Conservation (phyloP, 1,140 invertebrate species). For the Papilio polytes region DNA sequence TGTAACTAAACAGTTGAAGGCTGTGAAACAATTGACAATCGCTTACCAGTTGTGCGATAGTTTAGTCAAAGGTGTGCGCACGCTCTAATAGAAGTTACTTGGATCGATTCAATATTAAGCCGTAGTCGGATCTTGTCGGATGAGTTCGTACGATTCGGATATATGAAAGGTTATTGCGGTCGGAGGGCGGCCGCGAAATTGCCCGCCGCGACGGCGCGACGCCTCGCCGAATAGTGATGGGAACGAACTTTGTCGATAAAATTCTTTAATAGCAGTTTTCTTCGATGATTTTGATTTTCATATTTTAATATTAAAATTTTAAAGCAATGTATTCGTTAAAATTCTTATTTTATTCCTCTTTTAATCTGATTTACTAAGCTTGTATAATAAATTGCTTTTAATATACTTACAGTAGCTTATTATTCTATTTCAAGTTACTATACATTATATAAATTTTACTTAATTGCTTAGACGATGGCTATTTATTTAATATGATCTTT, state of each 20-base stretch:
- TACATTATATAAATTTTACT: too few species aligned
- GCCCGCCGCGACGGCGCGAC: slow-evolving; percentile 1
- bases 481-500: too few species aligned
- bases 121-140: neutral
- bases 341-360: too few species aligned
- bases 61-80: too few species aligned
- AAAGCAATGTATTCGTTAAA: neutral
- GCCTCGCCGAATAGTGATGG: slow-evolving; percentile 14
- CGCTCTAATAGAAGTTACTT: neutral
- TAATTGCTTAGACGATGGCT: neutral
- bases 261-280: neutral
- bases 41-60: too few species aligned
- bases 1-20: too few species aligned
- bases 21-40: too few species aligned
- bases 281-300: neutral
- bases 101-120: neutral
- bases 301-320: neutral
- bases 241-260: slow-evolving; percentile 19
- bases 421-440: too few species aligned
- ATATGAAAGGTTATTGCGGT: slow-evolving; percentile 18
- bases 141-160: neutral
- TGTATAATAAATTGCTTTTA: too few species aligned
- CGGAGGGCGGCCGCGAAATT: slow-evolving; percentile 21
- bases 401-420: too few species aligned
- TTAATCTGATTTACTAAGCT: too few species aligned